These are phyloP conservation scores for Clupea harengus DNA, from an alignment of 2,113 vertebrate species.

Conservation along the genomic window DNA sequence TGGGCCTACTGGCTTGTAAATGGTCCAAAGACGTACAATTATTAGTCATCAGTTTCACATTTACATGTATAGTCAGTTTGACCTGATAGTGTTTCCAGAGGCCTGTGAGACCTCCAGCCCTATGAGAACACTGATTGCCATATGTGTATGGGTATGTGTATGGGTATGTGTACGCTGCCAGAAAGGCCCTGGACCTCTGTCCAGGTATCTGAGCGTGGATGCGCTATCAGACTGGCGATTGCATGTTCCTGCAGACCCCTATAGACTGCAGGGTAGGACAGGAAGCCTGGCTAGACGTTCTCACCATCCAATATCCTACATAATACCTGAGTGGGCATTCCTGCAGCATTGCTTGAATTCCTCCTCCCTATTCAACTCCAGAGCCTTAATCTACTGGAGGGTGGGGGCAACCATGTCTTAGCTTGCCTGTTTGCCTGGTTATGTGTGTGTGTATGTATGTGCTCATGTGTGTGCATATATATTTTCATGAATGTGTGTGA, in stretches of 20 bases:
- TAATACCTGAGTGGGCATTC: constrained; percentile 20
- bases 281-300: constrained; percentile 6
- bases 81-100: background rate
- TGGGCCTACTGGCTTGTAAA: background rate
- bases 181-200: background rate
- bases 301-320: constrained; percentile 14
- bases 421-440: constrained; percentile 13
- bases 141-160: no score
- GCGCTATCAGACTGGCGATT: background rate
- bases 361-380: background rate
- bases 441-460: background rate
- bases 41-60: background rate
- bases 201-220: background rate
- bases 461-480: background rate
- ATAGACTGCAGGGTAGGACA: background rate
- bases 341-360: constrained; percentile 19
- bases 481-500: no score
- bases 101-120: background rate
- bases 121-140: background rate
- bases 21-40: background rate
- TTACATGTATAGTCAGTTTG: background rate
- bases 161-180: background rate
- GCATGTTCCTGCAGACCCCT: background rate
- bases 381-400: background rate
- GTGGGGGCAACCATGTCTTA: constrained; percentile 17